Percentiles rank a stretch among this genome's conserved stretches.
These are phyloP conservation scores for Myopa tessellatipennis DNA, from an alignment of 2,888 invertebrate genomes.

Conservation along the genomic window DNA sequence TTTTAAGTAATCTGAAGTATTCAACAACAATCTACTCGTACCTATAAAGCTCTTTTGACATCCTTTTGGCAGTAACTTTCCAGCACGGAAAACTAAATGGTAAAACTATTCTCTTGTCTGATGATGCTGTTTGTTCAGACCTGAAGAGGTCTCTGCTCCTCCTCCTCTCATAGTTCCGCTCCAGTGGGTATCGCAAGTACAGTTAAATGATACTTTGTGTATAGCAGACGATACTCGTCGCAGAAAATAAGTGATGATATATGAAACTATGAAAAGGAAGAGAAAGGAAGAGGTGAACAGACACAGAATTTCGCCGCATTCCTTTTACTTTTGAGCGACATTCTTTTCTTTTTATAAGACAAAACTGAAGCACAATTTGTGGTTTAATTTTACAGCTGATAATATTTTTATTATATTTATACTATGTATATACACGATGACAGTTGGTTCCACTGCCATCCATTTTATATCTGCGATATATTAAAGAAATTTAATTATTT, in stretches of 20 bases:
- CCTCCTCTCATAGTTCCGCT: not conserved
- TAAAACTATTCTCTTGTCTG: slow-evolving; percentile 1
- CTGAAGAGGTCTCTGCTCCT: not conserved
- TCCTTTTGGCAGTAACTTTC: not conserved
- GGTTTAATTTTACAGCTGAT: not conserved
- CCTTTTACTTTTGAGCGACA: too few relatives aligned
- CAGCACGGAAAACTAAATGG: not conserved
- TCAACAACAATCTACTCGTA: too few relatives aligned
- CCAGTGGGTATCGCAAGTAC: not conserved
- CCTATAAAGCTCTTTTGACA: not conserved
- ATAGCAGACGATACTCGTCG: not conserved
- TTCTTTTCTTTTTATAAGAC: not conserved
- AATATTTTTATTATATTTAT: not conserved
- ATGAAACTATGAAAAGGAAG: not conserved
- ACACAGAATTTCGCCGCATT: not conserved
- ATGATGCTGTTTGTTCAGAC: slow-evolving; percentile 13
- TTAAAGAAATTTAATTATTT: too few relatives aligned
- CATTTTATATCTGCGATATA: too few relatives aligned
- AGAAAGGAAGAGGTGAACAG: not conserved
- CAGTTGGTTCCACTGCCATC: not conserved
- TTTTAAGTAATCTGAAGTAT: too few relatives aligned
- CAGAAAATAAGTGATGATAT: not conserved
- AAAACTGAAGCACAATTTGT: not conserved
- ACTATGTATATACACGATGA: too few relatives aligned
- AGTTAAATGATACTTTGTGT: not conserved